Evolutionary conservation across 2,888 invertebrate species (phyloP).

Genomic region (Tethea ocularis): DNA sequence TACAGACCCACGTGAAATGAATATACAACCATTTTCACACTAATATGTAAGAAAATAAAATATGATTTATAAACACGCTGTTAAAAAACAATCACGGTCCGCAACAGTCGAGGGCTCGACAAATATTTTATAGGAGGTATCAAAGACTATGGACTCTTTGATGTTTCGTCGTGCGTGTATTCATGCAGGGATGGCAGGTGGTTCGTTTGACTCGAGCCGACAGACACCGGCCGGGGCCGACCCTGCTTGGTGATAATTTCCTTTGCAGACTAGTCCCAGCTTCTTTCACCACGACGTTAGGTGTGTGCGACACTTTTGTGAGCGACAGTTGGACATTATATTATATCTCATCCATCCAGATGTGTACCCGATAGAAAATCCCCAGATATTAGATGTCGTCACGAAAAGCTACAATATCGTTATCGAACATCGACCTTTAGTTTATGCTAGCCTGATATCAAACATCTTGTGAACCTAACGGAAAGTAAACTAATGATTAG

Average conservation of each 20-base stretch:
- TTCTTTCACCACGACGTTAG: slow-evolving; percentile 8
- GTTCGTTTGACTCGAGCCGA: slow-evolving; percentile 27
- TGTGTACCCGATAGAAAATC: background rate
- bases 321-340: slow-evolving; percentile 7
- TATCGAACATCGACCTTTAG: background rate
- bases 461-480: background rate
- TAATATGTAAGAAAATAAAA: background rate
- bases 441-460: background rate
- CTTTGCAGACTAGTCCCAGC: slow-evolving; percentile 16
- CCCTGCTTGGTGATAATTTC: slow-evolving; percentile 28
- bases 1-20: too few relatives aligned
- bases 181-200: slow-evolving; percentile 25
- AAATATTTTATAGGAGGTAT: slow-evolving; percentile 19
- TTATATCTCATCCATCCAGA: background rate
- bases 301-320: background rate
- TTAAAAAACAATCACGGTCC: slow-evolving; percentile 9
- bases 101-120: slow-evolving; percentile 15
- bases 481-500: too few relatives aligned
- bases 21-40: too few relatives aligned
- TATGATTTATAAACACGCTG: background rate
- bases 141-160: slow-evolving; percentile 33
- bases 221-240: slow-evolving; percentile 11
- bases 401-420: background rate
- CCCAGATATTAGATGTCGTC: background rate
- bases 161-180: slow-evolving; percentile 36